Conservation (phyloP, 2,113 vertebrate species). For the Myotis yumanensis region DNA sequence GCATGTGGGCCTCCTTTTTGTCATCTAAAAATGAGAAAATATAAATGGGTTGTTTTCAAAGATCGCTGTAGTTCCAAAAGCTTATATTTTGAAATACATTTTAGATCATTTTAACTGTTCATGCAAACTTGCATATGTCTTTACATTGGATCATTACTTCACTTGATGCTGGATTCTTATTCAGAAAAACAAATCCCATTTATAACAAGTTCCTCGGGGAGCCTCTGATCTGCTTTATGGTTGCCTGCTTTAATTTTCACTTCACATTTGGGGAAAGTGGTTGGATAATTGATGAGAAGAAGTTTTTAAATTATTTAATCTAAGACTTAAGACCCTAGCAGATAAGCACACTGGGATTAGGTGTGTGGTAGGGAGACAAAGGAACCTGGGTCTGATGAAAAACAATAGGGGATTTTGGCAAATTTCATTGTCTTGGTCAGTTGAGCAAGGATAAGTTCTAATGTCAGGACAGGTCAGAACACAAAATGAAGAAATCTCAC, state of each 20-base stretch:
- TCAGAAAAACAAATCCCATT: constrained; percentile 45
- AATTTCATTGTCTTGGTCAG: background rate
- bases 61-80: background rate
- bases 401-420: background rate
- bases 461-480: background rate
- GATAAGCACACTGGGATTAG: background rate
- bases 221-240: background rate
- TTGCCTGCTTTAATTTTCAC: background rate
- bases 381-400: background rate
- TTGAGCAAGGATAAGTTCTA: background rate
- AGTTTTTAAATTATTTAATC: background rate
- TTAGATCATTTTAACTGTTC: constrained; percentile 28
- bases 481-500: background rate
- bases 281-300: background rate
- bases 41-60: constrained; percentile 7
- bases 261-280: background rate
- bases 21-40: background rate
- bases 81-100: background rate
- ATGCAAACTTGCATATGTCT: background rate
- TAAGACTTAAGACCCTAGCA: background rate
- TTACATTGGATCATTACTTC: constrained; percentile 44
- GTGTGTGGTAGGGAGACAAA: background rate
- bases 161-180: constrained; percentile 6
- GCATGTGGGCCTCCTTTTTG: background rate
- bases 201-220: constrained; percentile 24